Base-by-base conservation (phyloP, 2,113 vertebrate genomes). In the Rhagologus leucostigma region DNA sequence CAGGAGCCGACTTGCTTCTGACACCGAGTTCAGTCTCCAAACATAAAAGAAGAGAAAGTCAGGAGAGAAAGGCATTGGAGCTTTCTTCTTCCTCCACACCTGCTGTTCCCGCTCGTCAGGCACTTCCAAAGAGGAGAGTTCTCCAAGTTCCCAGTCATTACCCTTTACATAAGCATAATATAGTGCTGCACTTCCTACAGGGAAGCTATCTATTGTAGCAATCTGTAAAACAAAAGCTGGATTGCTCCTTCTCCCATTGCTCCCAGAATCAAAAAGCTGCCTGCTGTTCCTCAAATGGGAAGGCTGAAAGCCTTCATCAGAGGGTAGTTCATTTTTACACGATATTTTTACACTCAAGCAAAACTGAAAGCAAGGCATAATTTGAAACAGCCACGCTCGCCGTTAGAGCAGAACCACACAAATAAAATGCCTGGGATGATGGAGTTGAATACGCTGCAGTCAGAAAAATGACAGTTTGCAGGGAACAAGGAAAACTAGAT, bases 201-300 rank as follows among this genome's bases (percentile, higher is more conserved):
- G 87, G 93, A 81, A 95, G 82, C 90, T 90, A 84, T 91, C 95
- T 93, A 53, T 85, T 93, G 92, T 93, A 88, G 87, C 75, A 77
- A 63, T 93, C 96, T 90, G 83, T 96, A 94, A 96, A 93, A 95
- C 95, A 97, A 96, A 96, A 96, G 85, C 90, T 70, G 85, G 76
- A 94, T 93, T 92, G 93, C 95, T 96, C 93, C 93, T 94, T 88
- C 79, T 80, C 64, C 83, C 29, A 15, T 55, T 59, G 50, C 92
- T 84, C 71, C 89, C 68, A 44, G 71, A 55, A 77, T 69, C 80
- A 90, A 60, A 75, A 26, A 59, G 71, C 86, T 39, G 13, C 92
- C 60, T 81, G 87, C 95, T 96, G 94, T 90, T 96, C 93, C 79
- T 94, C 91, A 80, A 70, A 88, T 74, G 75, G 94, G 21, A 53